Percentiles rank a stretch among this genome's conserved stretches.
Conservation (phyloP, 2,113 vertebrate genomes). For the Eulemur rufifrons region DNA sequence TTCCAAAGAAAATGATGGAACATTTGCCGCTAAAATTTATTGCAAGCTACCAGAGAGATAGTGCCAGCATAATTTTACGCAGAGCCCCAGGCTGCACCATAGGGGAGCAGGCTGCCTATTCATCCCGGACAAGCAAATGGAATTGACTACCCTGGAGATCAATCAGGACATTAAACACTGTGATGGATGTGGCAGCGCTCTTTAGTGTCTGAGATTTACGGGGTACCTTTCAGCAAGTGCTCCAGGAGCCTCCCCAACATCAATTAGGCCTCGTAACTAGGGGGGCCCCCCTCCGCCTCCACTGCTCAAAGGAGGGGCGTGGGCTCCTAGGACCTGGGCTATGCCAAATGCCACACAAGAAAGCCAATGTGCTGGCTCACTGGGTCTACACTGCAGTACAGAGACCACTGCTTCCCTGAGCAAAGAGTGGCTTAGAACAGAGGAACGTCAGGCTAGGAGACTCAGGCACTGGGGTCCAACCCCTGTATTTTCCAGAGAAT, state of each 20-base stretch:
- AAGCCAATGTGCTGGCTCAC: neutral
- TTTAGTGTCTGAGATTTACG: slow-evolving; percentile 36
- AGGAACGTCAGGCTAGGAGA: neutral
- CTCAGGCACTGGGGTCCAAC: fast-evolving
- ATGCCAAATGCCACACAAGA: neutral
- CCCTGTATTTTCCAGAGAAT: neutral
- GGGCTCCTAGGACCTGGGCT: neutral
- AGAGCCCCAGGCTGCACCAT: neutral
- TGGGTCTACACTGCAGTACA: neutral
- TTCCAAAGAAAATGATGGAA: slow-evolving; percentile 59
- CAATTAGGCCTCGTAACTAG: slow-evolving; percentile 42
- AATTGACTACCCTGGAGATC: slow-evolving; percentile 54
- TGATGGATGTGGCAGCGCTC: slow-evolving; percentile 53
- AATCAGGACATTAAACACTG: slow-evolving; percentile 44
- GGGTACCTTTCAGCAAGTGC: neutral
- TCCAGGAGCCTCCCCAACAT: slow-evolving; percentile 33
- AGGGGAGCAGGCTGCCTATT: slow-evolving; percentile 2
- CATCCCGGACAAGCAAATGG: slow-evolving; percentile 54
- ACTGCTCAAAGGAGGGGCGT: neutral
- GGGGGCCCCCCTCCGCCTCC: neutral
- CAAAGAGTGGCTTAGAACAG: neutral
- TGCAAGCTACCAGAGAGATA: slow-evolving; percentile 22
- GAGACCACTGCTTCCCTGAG: neutral
- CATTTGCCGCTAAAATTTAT: slow-evolving; percentile 54
- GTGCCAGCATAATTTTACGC: neutral